These are phyloP conservation scores for Clistopyga incitator DNA, from an alignment of 2,888 invertebrate genomes.

Conservation along the genomic window DNA sequence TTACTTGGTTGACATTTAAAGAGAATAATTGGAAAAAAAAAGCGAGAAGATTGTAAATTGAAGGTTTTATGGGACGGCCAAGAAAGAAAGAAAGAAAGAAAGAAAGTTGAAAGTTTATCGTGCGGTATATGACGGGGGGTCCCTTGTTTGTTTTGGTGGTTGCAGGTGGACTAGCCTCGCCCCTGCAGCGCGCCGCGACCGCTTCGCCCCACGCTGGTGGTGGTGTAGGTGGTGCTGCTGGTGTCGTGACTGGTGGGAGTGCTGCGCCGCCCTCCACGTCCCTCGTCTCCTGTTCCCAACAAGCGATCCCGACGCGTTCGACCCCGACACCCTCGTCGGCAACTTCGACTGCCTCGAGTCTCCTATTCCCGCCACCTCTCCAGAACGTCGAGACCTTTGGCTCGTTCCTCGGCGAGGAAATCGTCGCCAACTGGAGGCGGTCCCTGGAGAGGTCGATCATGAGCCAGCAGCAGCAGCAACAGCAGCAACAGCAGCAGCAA, in stretches of 20 bases:
- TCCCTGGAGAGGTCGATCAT: slow-evolving; percentile 86
- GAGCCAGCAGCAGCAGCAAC: slow-evolving; percentile 81
- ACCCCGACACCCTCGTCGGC: slow-evolving; percentile 83
- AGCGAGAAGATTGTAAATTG: slow-evolving; percentile 59
- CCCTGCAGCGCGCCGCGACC: slow-evolving; percentile 84
- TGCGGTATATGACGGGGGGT: slow-evolving; percentile 69
- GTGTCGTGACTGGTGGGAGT: slow-evolving; percentile 74
- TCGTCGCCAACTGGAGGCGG: slow-evolving; percentile 92
- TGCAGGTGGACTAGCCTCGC: slow-evolving; percentile 84
- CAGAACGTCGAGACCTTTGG: slow-evolving; percentile 90
- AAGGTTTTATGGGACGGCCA: slow-evolving; percentile 25
- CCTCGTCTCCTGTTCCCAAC: slow-evolving; percentile 79
- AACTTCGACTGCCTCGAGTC: slow-evolving; percentile 83
- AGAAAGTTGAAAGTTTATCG: slow-evolving; percentile 64
- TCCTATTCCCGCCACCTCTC: slow-evolving; percentile 86
- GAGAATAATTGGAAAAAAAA: slow-evolving; percentile 52
- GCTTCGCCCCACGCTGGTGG: slow-evolving; percentile 82
- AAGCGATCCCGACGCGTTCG: slow-evolving; percentile 81
- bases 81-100: slow-evolving; percentile 49
- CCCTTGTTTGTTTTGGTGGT: slow-evolving; percentile 81
- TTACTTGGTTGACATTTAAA: slow-evolving; percentile 32
- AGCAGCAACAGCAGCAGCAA: slow-evolving; percentile 78
- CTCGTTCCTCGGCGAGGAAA: slow-evolving; percentile 92
- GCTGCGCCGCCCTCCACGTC: slow-evolving; percentile 78
- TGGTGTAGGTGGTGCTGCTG: slow-evolving; percentile 76